Evolutionary conservation across 2,888 invertebrate genomes (phyloP).

Genomic region (Ichneumoninae sp.): DNA sequence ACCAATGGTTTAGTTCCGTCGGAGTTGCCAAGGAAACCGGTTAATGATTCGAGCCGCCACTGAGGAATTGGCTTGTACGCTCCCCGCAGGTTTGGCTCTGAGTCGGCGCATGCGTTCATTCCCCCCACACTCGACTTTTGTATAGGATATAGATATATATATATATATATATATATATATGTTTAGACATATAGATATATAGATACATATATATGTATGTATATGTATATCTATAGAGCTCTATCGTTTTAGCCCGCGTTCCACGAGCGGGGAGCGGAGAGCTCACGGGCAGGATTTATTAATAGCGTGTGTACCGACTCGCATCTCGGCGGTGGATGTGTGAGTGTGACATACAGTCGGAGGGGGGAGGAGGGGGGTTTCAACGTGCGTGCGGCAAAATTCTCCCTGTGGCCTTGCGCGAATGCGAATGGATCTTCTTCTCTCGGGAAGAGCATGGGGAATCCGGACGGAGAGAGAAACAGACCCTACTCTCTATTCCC

Average conservation of each 20-base stretch:
- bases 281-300: conserved; percentile 64
- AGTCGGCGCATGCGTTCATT: conserved; percentile 58
- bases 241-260: conserved; percentile 25
- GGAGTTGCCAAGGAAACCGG: conserved; percentile 84
- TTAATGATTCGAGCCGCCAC: conserved; percentile 84
- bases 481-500: conserved; percentile 35
- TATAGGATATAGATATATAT: not conserved
- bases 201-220: not conserved
- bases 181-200: not conserved
- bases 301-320: conserved; percentile 55
- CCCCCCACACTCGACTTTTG: not conserved
- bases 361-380: conserved; percentile 13
- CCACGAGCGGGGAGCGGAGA: conserved; percentile 17
- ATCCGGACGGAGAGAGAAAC: conserved; percentile 22
- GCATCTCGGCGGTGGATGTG: not conserved
- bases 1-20: conserved; percentile 81
- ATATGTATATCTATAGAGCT: not conserved
- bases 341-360: not conserved
- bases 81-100: conserved; percentile 65
- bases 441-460: not conserved
- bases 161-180: not conserved
- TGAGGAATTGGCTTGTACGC: conserved; percentile 81
- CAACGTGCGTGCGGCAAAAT: conserved; percentile 28
- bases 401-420: conserved; percentile 44
- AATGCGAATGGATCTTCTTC: conserved; percentile 16